Conservation (phyloP, 2,113 vertebrate species). For the Chascanopsetta lugubris region DNA sequence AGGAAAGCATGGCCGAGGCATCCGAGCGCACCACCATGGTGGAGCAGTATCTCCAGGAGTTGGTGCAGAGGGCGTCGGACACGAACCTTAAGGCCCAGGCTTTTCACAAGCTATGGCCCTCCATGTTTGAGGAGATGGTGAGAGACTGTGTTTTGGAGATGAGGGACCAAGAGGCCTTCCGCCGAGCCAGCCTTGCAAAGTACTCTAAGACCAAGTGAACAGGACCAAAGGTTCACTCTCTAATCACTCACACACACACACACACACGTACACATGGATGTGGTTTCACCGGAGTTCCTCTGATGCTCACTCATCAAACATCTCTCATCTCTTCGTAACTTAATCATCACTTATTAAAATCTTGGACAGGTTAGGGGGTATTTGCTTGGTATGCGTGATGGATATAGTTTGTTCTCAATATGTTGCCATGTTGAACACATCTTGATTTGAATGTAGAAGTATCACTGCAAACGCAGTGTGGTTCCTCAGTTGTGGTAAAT, state of each 20-base stretch:
- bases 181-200: conserved; percentile 87
- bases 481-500: conserved; percentile 37
- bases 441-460: conserved; percentile 70
- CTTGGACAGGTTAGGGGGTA: conserved; percentile 16
- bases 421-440: conserved; percentile 20
- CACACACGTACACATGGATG: conserved; percentile 33
- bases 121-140: conserved; percentile 94
- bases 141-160: conserved; percentile 92
- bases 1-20: conserved; percentile 72
- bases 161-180: conserved; percentile 85
- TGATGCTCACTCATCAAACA: conserved; percentile 15
- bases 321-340: conserved; percentile 33
- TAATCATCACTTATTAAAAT: conserved; percentile 31
- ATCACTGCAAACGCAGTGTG: conserved; percentile 37
- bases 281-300: conserved; percentile 6
- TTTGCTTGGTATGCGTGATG: conserved; percentile 30
- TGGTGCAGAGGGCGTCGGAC: conserved; percentile 87
- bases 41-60: conserved; percentile 85
- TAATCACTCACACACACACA: conserved; percentile 28
- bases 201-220: conserved; percentile 79
- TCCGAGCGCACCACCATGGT: conserved; percentile 67
- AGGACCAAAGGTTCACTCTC: conserved; percentile 46
- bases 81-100: conserved; percentile 91
- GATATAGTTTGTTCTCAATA: conserved; percentile 34
- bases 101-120: conserved; percentile 95